Evolutionary conservation across 2,888 invertebrate species (phyloP), one percentile per base, ranked within the genome.

Genomic region (Sphinx pinastri): DNA sequence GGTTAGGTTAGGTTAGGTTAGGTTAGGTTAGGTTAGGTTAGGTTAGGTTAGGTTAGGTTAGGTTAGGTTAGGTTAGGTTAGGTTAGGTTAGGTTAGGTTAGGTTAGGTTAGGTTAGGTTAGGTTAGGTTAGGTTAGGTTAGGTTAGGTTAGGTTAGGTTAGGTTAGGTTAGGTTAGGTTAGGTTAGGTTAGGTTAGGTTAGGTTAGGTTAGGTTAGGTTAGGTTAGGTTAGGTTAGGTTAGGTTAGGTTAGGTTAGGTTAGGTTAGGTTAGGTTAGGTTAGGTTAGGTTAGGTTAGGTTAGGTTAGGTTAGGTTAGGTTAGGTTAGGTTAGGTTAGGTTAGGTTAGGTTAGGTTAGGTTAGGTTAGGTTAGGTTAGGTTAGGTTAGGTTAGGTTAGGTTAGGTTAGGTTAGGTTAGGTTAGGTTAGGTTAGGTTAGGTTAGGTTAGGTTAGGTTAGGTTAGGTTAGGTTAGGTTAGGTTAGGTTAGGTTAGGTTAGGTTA

Each of bases 71-170:
- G 68, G 68, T 70, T 70, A 70, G 70, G 70, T 67, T 70, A 70
- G 70, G 70, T 67, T 70, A 70, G 70, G 70, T 67, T 70, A 70
- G 70, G 70, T 67, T 70, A 70, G 70, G 70, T 67, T 70, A 70
- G 68, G 70, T 68, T 70, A 70, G 70, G 70, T 68, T 70, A 70
- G 70, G 70, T 70, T 70, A 70, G 70, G 70, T 68, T 70, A 70
- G 70, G 70, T 70, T 70, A 70, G 70, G 70, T 70, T 70, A 67
- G 58, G 54, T 51, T 77, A 73, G 74, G 76, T 74, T 76, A 75
- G 72, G 78, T 75, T 79, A 77, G 72, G 78, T 76, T 79, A 74
- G 73, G 78, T 75, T 77, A 74, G 73, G 78, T 75, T 78, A 74
- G 73, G 78, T 74, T 78, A 72, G 71, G 78, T 76, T 78, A 73